Conservation (phyloP, 2,113 vertebrate species). For the Tupaia tana region DNA sequence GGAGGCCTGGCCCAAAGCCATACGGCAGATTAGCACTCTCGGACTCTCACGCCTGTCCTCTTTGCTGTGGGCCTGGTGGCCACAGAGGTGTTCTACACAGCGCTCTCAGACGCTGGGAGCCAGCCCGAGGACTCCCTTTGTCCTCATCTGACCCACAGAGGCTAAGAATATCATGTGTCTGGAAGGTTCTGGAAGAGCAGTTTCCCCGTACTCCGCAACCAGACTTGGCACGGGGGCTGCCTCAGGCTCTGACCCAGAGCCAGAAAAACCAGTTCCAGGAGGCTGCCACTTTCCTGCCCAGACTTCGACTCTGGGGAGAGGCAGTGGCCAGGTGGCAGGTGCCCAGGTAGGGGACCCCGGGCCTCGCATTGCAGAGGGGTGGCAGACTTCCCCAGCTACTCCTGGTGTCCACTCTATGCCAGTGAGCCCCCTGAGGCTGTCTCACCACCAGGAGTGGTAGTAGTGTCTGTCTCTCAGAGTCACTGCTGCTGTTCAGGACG, state of each 20-base stretch:
- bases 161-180: background rate
- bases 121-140: background rate
- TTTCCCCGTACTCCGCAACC: background rate
- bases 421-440: background rate
- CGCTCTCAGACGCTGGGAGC: background rate
- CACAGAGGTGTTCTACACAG: accelerated
- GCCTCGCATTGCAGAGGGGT: accelerated
- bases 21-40: accelerated
- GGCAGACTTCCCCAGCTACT: too few relatives aligned
- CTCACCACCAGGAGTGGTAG: background rate
- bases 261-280: constrained; percentile 71
- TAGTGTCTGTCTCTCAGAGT: background rate
- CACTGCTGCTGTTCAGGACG: background rate
- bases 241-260: background rate
- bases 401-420: background rate
- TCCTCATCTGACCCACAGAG: background rate
- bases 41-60: accelerated
- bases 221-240: background rate
- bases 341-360: background rate
- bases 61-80: accelerated
- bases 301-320: background rate
- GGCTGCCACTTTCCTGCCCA: background rate
- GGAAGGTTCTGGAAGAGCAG: background rate
- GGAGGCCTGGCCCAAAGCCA: background rate
- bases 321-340: accelerated